Conservation (phyloP, 2,113 vertebrate species). For the Aldabrachelys gigantea region DNA sequence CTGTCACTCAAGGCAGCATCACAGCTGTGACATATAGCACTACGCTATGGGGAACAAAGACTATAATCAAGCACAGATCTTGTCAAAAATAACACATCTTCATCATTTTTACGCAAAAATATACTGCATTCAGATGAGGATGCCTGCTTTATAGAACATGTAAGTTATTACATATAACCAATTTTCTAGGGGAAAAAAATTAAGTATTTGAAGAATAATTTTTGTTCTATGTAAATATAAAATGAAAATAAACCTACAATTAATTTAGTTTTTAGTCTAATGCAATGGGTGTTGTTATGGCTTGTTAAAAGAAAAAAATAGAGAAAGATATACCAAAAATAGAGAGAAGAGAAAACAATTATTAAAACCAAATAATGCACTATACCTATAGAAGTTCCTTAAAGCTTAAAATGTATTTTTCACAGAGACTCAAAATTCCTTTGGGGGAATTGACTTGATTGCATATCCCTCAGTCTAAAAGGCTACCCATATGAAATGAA, state of each 20-base stretch:
- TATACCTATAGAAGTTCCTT: slow-evolving; percentile 43
- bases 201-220: neutral
- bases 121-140: slow-evolving; percentile 34
- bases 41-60: slow-evolving; percentile 51
- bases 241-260: neutral
- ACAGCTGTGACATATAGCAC: slow-evolving; percentile 39
- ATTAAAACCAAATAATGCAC: slow-evolving; percentile 19
- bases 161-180: neutral
- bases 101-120: slow-evolving; percentile 43
- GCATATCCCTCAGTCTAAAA: slow-evolving; percentile 81
- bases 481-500: slow-evolving; percentile 87
- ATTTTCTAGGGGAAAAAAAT: neutral
- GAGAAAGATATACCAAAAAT: neutral
- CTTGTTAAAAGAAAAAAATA: neutral
- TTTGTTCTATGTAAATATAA: neutral
- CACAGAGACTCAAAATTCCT: slow-evolving; percentile 78
- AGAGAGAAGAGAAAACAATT: neutral
- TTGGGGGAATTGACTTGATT: slow-evolving; percentile 79
- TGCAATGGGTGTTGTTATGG: neutral
- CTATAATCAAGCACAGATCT: slow-evolving; percentile 59
- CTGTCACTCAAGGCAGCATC: slow-evolving; percentile 53
- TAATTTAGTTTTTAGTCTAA: neutral
- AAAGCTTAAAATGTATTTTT: slow-evolving; percentile 76
- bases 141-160: neutral
- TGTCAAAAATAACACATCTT: slow-evolving; percentile 64